These are phyloP conservation scores for Nasonovia ribisnigri DNA, from an alignment of 2,888 invertebrate genomes.

Conservation along the genomic window DNA sequence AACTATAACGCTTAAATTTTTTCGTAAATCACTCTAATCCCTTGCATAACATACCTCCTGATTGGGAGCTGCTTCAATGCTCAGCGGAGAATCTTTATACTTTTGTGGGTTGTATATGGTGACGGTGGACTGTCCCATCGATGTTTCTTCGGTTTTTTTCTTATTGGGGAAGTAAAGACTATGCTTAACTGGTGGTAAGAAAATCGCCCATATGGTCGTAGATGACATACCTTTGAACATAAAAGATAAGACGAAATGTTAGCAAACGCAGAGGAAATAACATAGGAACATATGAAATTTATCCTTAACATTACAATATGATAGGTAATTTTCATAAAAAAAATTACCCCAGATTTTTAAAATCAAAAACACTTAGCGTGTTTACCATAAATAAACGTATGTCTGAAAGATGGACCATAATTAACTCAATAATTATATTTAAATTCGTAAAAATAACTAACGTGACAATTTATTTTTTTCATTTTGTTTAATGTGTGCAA, in stretches of 20 bases:
- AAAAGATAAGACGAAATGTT: neutral
- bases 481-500: neutral
- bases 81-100: neutral
- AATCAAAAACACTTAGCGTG: neutral
- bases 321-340: neutral
- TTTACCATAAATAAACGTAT: neutral
- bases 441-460: neutral
- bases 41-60: neutral
- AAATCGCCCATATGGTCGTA: conserved; percentile 80
- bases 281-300: neutral
- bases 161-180: conserved; percentile 71
- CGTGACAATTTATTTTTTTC: neutral
- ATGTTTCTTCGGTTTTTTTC: conserved; percentile 7
- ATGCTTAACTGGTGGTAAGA: conserved; percentile 72
- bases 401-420: neutral
- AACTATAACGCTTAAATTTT: neutral
- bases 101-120: conserved; percentile 40
- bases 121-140: conserved; percentile 38
- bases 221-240: conserved; percentile 76
- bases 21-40: neutral
- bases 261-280: neutral
- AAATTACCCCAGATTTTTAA: neutral
- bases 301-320: neutral
- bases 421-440: neutral
- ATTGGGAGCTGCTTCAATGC: neutral